Base-by-base conservation (phyloP, 2,888 invertebrate species). In the Acronicta aceris region DNA sequence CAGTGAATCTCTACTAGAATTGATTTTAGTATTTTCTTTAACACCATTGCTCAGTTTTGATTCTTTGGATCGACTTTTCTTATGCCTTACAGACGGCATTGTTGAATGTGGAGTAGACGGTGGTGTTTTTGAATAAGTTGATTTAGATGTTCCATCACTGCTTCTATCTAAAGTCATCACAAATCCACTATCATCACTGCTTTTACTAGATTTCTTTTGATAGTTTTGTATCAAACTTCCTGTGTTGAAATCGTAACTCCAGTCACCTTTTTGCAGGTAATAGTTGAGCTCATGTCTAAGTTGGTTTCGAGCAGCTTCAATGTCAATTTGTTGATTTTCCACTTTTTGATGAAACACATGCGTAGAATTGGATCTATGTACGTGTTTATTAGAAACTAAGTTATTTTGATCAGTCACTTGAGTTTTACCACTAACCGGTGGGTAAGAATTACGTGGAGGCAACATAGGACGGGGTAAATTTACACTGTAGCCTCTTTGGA, bases 321-420 rank as follows among this genome's bases (percentile, higher is more conserved):
- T 88, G 65, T 94, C 94, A 55, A 89, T 90, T 68, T 91, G 87
- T 74, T 87, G 87, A 73, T 84, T 89, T 70, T 93, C 94, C 56
- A 88, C 78, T 79, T 88, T 91, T 88, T 95, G 93, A 75, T 94
- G 93, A 77, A 96, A 92, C 38, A 95, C 94, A 80, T 96, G 96
- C 12, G 96, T 96, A 65, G 96, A 96, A 81, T 94, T 96, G 71
- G 96, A 96, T 76, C 96, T 92, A 79, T 96, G 96, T 87, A 96
- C 88, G 87, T 95, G 89, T 89, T 95, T 89, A 91, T 89, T 92
- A 89, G 92, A 90, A 86, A 91, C 88, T 91, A 93, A 86, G 75
- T 89, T 93, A 89, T 86, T 90, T 84, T 91, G 91, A 89, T 93
- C 91, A 91, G 93, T 92, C 89, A 86, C 89, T 93, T 95, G 95